Evolutionary conservation across 2,888 invertebrate genomes (phyloP), one percentile per base, ranked within the genome.

Genomic region (Coenonympha glycerion): DNA sequence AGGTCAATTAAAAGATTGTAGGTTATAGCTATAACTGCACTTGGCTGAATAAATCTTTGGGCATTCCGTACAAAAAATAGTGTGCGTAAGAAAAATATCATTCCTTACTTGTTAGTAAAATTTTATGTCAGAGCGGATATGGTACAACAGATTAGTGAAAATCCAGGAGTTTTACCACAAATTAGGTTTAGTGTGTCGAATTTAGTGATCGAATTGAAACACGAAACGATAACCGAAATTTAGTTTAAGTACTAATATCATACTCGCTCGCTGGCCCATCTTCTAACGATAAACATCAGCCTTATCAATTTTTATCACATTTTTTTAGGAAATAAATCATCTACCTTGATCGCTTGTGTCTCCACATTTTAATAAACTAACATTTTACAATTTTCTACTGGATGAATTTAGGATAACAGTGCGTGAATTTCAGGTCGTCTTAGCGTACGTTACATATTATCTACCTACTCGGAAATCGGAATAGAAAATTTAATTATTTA

Each of bases 251-350:
- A 9, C 24, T n/a, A n/a, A n/a, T n/a, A 30, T 41, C 33, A 34
- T 33, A 36, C 34, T 41, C 42, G 28, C 33, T 30, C 19, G 28
- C 44, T n/a, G 24, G 46, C 56, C 65, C 65, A 59, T 62, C 66
- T 63, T 69, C 22, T 33, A 13, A 48, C n/a, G n/a, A n/a, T n/a
- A n/a, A n/a, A n/a, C 55, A 55, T 63, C 70, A 60, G 63, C 68
- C 70, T 71, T 71, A 64, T 68, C 70, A 71, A 64, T 68, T 65
- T 60, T 58, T 62, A 55, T 30, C 9, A 8, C 16, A 33, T 33
- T 33, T 33, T 6, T 33, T 3, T 33, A 33, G 24, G n/a, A 26
- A 9, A 9, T 26, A 26, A 16, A 15, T 33, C 16, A 16, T 31
- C 13, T 13, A 15, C 31, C 16, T 13, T 31, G 16, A 31, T 5